Evolutionary conservation across 1,140 invertebrate species (phyloP).

Genomic region (Lineus longissimus): DNA sequence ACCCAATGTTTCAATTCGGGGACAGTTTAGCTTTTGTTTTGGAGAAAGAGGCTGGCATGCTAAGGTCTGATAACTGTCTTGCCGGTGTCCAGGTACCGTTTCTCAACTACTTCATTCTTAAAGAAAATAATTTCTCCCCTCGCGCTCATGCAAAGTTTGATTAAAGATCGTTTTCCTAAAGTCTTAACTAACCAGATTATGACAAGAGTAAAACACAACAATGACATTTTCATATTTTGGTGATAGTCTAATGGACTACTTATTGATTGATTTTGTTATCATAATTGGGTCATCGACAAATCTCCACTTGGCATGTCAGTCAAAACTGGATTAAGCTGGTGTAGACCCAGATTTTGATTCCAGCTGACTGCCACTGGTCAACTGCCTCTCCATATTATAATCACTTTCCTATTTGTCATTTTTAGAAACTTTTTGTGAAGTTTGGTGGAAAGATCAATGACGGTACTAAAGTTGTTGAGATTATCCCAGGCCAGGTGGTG

Average conservation of each 20-base stretch:
- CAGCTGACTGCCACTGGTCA: neutral
- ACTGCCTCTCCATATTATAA: neutral
- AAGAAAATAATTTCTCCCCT: neutral
- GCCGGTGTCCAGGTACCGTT: constrained; percentile 38
- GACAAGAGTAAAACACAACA: no score
- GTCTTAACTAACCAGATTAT: no score
- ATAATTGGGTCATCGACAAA: no score
- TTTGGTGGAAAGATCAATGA: constrained; percentile 39
- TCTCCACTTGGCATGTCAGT: no score
- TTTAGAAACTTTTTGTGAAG: constrained; percentile 33
- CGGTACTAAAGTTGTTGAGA: constrained; percentile 27
- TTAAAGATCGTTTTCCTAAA: no score
- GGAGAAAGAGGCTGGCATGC: constrained; percentile 40
- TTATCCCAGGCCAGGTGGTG: constrained; percentile 33
- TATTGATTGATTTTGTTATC: no score
- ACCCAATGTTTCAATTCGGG: constrained; percentile 33
- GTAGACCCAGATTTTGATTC: no score
- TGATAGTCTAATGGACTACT: no score
- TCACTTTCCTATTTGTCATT: neutral
- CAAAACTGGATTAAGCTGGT: no score
- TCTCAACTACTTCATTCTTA: neutral
- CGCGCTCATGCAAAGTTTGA: neutral
- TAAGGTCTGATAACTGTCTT: constrained; percentile 41
- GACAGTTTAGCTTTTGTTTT: constrained; percentile 24
- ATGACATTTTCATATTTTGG: no score